Evolutionary conservation across 2,888 invertebrate species (phyloP), one percentile per base, ranked within the genome.

Genomic region (Dioctria linearis): DNA sequence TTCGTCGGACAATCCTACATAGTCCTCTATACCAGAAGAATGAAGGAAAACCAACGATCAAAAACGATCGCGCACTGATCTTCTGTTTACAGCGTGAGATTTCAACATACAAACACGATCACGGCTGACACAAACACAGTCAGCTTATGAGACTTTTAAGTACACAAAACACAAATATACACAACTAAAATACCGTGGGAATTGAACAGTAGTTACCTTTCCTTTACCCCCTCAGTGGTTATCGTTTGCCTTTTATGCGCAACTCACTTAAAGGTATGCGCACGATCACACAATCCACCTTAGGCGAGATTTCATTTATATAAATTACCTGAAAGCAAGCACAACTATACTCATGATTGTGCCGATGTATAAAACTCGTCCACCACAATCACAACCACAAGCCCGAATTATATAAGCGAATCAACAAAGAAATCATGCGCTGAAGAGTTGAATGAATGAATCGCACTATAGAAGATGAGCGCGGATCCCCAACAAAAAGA

Each of bases 121-220:
- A 43, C 11, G 25, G 61, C 40, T 25, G 49, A 37, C 63, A 61
- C 76, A 43, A 63, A 43, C 51, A 76, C 76, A 5, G 8, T 13
- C 25, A 49, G 11, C 59, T 5, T 5, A 39, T 3, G 13, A n/a
- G 8, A 8, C 6, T 4, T 46, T 63, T 5, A 76, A 40, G 25
- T 49, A 66, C 66, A 66, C 66, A 66, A 46, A 66, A 66, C 46
- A n/a, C 46, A 13, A 63, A 61, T 40, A 37, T 46, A 79, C 67
- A 79, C 69, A 46, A 69, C 59, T 43, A 69, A 69, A 71, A 43
- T 85, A 87, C 87, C 87, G 87, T 88, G 87, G 87, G 87, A 88
- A 88, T 87, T 87, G 87, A 86, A 87, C 87, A 88, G 87, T 88
- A 87, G 87, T 86, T 69, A 61, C 79, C 65, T 80, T 82, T 80